Base-by-base conservation (phyloP, 2,888 invertebrate species). In the Trichogramma evanescens region DNA sequence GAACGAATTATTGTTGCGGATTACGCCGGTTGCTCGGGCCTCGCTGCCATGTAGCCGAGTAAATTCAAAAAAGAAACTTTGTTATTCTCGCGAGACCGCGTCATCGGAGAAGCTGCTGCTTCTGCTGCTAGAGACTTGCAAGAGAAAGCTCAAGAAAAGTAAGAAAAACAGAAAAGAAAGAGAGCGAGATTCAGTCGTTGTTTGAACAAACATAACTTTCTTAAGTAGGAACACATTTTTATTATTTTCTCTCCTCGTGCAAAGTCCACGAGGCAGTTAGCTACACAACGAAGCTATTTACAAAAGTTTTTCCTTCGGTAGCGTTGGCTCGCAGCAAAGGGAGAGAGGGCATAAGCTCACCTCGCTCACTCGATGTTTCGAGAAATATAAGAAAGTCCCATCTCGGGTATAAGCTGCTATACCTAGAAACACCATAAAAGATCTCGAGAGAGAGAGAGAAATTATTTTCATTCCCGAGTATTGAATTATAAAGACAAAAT, bases 61-160 rank as follows among this genome's bases (percentile, higher is more conserved):
- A 60, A 60, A 60, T 56, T 53, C 50, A 49, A 57, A 53, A 46
- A 54, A 50, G 41, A 57, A 54, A 61, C 42, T 56, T 54, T 46
- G 26, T 38, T 45, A 53, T 46, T 54, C 49, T 52, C 13, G 55
- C 49, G 26, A 26, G 26, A 26, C 26, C 26, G 26, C 26, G 26
- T 26, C 26, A 26, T 26, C 8, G 8, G n/a, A 13, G 7, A 8
- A 5, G 9, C 9, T 45, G 13, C 46, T 46, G 50, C 13, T 13
- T 1, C 49, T 49, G 6, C n/a, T 49, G 5, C 9, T 40, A 5
- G 26, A 8, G 39, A 39, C 39, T 39, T 6, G 40, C 39, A 6
- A 9, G 40, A 39, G 8, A 50, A 13, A 50, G 26, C 26, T 26
- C 26, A 26, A 26, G 26, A 26, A 26, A 26, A 26, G 26, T 26